Evolutionary conservation across 2,797 vertebrate genomes (phyloP), one percentile per base, ranked within the genome.

Genomic region (Neopelma chrysocephalum): DNA sequence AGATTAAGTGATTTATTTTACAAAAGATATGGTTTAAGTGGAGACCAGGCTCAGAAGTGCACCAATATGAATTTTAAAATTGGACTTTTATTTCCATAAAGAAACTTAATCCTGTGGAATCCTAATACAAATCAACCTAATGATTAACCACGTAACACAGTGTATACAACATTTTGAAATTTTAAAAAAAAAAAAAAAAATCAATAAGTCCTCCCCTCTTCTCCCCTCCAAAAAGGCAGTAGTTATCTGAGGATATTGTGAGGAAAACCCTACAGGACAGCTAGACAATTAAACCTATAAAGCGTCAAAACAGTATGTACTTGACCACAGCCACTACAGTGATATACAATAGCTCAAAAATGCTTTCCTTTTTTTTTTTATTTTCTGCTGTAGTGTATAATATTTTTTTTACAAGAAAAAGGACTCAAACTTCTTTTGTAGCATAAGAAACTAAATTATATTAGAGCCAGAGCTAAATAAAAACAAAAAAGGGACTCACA

Each of bases 391-490:
- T 51, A 94, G 57, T 19, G n/a, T 50, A 54, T 14, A 81, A n/a
- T 80, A 38, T 57, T 65, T 56, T 40, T 84, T 90, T 83, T 18
- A 25, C 13, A 78, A 68, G n/a, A 66, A 56, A 84, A 87, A 78
- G 9, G 15, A 68, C 6, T 62, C 23, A 66, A 34, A 69, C 48
- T 90, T 83, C 9, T 81, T 75, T 89, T 90, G 72, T n/a, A 75
- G 70, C 48, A 61, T 76, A 69, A 71, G 32, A 83, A 90, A 96
- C n/a, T 73, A 90, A 97, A 87, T 87, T 87, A 72, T 47, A n/a
- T 77, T 89, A 60, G 64, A 71, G 62, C 14, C 94, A 97, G 61
- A 95, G 78, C 43, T 89, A 83, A 96, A 96, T 57, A 89, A 62
- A 57, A 83, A 65, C 12, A 80, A 94, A 94, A 80, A 78, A 23